These are phyloP conservation scores for Onychostoma macrolepis DNA, from an alignment of 2,113 vertebrate species.

Conservation along the genomic window DNA sequence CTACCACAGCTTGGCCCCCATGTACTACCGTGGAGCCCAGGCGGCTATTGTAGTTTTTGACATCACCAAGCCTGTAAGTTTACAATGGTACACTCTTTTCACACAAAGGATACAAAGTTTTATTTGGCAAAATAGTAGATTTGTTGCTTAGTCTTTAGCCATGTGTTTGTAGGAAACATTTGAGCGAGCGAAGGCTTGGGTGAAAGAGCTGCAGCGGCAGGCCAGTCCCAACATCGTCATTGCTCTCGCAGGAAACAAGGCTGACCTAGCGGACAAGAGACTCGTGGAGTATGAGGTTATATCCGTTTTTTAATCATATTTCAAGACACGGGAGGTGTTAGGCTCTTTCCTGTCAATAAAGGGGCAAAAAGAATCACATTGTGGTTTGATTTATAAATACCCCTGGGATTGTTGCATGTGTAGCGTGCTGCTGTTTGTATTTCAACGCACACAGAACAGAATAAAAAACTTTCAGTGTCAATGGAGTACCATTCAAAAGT, in stretches of 20 bases:
- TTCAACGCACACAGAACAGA: not conserved
- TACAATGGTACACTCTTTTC: not conserved
- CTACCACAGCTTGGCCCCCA: slow-evolving; percentile 85
- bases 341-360: not conserved
- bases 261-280: slow-evolving; percentile 82
- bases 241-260: slow-evolving; percentile 83
- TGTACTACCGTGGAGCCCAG: slow-evolving; percentile 86
- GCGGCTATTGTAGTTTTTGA: slow-evolving; percentile 85
- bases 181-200: slow-evolving; percentile 84
- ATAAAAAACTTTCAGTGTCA: not conserved
- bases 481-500: not conserved
- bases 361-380: not conserved
- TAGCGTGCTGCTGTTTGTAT: not conserved
- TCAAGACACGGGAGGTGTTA: not conserved
- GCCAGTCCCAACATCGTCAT: slow-evolving; percentile 86
- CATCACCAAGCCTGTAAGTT: slow-evolving; percentile 81
- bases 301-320: not conserved
- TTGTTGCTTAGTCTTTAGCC: not conserved
- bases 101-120: not conserved
- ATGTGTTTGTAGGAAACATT: slow-evolving; percentile 77
- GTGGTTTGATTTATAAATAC: not conserved
- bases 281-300: slow-evolving; percentile 83
- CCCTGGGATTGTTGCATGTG: not conserved
- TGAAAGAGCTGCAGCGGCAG: slow-evolving; percentile 85
- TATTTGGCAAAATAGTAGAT: not conserved